These are phyloP conservation scores for Chlamydotis undulata DNA, from an alignment of 2,113 vertebrate genomes.

Conservation along the genomic window DNA sequence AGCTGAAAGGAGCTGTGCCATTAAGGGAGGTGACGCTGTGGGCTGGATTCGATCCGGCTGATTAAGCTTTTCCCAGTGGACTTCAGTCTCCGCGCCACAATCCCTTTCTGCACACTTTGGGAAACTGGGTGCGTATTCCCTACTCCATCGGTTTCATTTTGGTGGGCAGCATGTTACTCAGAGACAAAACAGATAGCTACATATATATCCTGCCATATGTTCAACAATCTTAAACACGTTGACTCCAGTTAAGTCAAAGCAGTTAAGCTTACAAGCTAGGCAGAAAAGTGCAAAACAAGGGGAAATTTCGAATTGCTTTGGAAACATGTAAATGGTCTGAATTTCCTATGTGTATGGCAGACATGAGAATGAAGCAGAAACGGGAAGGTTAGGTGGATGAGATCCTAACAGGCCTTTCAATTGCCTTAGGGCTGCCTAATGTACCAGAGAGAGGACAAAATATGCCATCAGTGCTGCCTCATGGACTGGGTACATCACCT, in stretches of 20 bases:
- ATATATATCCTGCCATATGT: neutral
- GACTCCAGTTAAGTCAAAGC: neutral
- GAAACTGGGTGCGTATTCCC: neutral
- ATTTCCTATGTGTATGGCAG: neutral
- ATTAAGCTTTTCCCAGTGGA: neutral
- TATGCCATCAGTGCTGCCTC: slow-evolving; percentile 50
- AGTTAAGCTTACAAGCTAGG: neutral
- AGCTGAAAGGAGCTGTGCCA: neutral
- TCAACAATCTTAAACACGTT: neutral
- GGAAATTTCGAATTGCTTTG: neutral
- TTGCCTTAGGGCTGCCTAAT: slow-evolving; percentile 48
- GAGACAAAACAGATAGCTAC: neutral
- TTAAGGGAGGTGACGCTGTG: neutral
- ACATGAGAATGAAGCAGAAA: neutral
- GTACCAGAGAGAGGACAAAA: slow-evolving; percentile 5
- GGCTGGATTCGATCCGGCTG: neutral
- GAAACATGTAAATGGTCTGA: neutral
- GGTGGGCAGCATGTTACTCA: neutral
- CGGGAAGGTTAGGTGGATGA: neutral
- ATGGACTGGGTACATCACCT: neutral
- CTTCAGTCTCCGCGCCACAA: neutral
- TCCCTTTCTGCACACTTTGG: neutral
- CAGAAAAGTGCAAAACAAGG: neutral
- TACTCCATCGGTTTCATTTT: rapidly evolving
- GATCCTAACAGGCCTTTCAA: neutral